These are phyloP conservation scores for Ailurus styani DNA, from an alignment of 2,113 vertebrate genomes.

Conservation along the genomic window DNA sequence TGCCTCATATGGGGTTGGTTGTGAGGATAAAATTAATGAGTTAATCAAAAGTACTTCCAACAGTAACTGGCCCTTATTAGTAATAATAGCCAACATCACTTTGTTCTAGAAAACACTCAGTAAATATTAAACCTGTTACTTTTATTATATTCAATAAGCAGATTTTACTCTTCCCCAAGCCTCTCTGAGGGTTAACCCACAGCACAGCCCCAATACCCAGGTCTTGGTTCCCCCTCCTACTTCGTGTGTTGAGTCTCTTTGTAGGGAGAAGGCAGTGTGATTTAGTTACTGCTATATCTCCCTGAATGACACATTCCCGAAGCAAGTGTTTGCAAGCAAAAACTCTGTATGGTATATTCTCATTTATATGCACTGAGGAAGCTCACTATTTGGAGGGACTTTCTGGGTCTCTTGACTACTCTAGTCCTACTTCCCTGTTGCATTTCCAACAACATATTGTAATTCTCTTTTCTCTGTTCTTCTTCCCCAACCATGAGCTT, in stretches of 20 bases:
- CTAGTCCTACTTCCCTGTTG: neutral
- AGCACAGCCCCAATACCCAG: neutral
- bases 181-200: neutral
- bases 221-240: neutral
- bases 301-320: neutral
- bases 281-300: neutral
- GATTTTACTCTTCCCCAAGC: neutral
- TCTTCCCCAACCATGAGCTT: neutral
- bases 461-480: constrained; percentile 3
- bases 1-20: neutral
- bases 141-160: neutral
- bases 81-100: neutral
- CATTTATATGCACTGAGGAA: neutral
- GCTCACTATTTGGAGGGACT: neutral
- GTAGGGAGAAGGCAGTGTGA: neutral
- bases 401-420: neutral
- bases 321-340: neutral
- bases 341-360: neutral
- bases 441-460: neutral
- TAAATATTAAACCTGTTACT: neutral
- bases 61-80: neutral
- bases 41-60: neutral
- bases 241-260: neutral
- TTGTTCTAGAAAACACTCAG: neutral
- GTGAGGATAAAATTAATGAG: neutral